A percentile compares a stretch with the other conserved stretches of the same genome.
These are phyloP conservation scores for Lepidocolaptes lacrymiger DNA, from an alignment of 2,797 vertebrate genomes.

Conservation along the genomic window DNA sequence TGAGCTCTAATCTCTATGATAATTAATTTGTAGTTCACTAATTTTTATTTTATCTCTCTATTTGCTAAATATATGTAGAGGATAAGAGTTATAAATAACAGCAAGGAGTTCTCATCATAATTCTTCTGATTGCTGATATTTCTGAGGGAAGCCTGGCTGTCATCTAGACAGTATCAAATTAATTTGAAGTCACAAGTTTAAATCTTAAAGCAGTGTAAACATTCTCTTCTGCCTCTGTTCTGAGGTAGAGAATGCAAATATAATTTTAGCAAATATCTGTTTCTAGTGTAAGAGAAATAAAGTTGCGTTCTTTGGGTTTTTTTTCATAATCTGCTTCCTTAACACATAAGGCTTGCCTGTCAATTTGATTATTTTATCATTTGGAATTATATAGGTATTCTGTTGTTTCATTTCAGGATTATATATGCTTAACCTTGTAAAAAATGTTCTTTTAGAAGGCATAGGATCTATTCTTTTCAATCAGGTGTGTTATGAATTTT, in stretches of 20 bases:
- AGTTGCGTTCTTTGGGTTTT: neutral
- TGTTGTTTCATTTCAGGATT: neutral
- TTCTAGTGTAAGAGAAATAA: neutral
- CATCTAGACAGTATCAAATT: neutral
- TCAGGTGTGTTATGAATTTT: neutral
- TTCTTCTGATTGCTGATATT: neutral
- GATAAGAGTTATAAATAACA: neutral
- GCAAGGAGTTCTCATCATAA: neutral
- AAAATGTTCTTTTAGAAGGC: neutral
- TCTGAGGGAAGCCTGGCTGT: neutral
- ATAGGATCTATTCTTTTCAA: neutral
- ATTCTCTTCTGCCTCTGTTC: neutral
- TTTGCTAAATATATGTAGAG: neutral
- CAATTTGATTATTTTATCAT: neutral
- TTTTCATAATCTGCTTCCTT: neutral
- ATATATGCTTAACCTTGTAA: neutral
- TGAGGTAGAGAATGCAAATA: neutral
- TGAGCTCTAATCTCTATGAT: neutral
- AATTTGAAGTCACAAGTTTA: neutral
- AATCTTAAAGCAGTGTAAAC: neutral
- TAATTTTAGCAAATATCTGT: neutral
- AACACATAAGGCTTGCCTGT: neutral
- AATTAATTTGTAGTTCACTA: neutral
- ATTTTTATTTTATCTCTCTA: neutral
- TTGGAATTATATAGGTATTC: neutral